Evolutionary conservation across 1,140 invertebrate species (phyloP), one percentile per base, ranked within the genome.

Genomic region (Neuroterus valhalla): DNA sequence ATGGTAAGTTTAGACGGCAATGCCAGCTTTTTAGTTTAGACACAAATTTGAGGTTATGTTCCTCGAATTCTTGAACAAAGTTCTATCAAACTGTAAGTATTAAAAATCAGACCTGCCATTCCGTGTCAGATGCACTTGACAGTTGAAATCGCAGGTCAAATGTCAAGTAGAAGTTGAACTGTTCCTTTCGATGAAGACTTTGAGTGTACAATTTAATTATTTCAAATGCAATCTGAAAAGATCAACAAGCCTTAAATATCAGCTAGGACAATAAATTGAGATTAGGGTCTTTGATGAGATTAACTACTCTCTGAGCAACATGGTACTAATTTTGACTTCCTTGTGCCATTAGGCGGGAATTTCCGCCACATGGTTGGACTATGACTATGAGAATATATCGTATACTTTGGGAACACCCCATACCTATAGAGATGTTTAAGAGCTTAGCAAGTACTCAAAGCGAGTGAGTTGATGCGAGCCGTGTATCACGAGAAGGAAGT

Each of bases 401-500:
- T 81, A 73, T 86, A 87, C 81, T 87, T 87, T 82, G 82, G 81
- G 84, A 82, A 88, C 85, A 89, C 86, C 85, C 86, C 84, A 80
- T 88, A 87, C 85, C 81, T 87, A 85, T 78, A 86, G 84, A 87
- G 84, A 87, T 87, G 86, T 85, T 88, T 86, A 85, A 88, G 83
- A 88, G 84, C 84, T 84, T 86, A 88, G 87, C 85, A 89, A 86
- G 75, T 86, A 84, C 86, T 87, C 87, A 85, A 83, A 85, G 84
- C 84, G 86, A 88, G 87, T 87, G 88, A 89, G 87, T 89, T 89
- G 86, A 90, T 90, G 88, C 86, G 87, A 88, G 88, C 86, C 84
- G 86, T 85, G 86, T 89, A 89, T 89, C 89, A 90, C 87, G 89
- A 90, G 88, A 89, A 89, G 89, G 89, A 90, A 89, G 89, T 90